Base-by-base conservation (phyloP, 2,888 invertebrate genomes). In the Ptycholaimellus sp. region DNA sequence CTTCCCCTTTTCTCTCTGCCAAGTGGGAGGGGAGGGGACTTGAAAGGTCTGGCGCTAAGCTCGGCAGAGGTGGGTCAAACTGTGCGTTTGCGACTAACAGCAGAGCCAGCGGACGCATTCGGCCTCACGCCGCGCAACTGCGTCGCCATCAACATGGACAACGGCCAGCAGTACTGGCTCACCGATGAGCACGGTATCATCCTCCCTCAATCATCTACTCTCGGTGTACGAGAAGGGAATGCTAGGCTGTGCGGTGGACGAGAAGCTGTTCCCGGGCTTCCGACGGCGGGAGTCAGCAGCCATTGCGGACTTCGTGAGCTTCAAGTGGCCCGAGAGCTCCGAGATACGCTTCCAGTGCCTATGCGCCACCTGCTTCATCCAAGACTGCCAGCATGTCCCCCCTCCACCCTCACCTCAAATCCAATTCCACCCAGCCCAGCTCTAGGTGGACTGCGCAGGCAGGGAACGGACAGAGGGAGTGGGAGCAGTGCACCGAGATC, bases 291-390 rank as follows among this genome's bases (percentile, higher is more conserved):
- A 40, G 3, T 29, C 43, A 5, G 32, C 43, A 4, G 44, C 46
- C 42, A 44, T 45, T 33, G 47, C 48, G 7, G 36, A 42, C 27
- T 55, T 49, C 44, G 44, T 49, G 35, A 51, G 52, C 11, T 57
- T 56, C 48, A 57, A 57, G 44, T 56, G 56, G 56, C 54, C 56
- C 9, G 54, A 57, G 41, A 49, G 49, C 21, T 43, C 46, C 13
- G 49, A 53, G 47, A 49, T 56, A 32, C 49, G 56, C 20, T 57
- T 56, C 47, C 56, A 56, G 40, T 56, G 56, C 43, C 53, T 54
- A 37, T 56, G 56, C 40, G 33, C 44, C 5, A 45, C 52, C 3
- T 56, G 56, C 29, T 17, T 30, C n/a, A n/a, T n/a, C n/a, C n/a
- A n/a, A n/a, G n/a, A n/a, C n/a, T n/a, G n/a, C n/a, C n/a, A n/a